Conservation (phyloP, 1,140 invertebrate species). For the Musca vetustissima region DNA sequence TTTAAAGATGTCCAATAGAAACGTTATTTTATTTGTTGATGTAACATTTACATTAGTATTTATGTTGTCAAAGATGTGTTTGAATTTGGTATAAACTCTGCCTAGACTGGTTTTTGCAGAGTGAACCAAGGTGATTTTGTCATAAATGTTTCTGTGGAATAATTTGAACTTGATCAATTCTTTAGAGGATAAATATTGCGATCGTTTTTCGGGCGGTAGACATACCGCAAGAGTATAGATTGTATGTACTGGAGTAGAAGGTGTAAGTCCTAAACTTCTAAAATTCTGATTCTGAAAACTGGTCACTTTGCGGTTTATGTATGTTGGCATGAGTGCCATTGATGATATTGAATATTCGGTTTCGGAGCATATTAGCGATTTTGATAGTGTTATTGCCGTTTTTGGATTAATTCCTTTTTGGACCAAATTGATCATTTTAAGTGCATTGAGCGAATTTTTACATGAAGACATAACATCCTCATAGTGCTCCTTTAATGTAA, state of each 20-base stretch:
- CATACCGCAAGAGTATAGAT: too few species aligned
- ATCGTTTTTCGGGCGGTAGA: too few species aligned
- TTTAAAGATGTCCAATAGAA: background rate
- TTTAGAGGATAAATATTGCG: too few species aligned
- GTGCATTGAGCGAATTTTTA: background rate
- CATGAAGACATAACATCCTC: background rate
- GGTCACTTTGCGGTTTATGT: background rate
- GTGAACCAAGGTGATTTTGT: too few species aligned
- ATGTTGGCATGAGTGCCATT: background rate
- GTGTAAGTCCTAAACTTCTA: too few species aligned
- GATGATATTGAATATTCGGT: background rate
- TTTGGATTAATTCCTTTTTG: background rate
- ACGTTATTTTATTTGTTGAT: background rate
- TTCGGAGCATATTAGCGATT: background rate
- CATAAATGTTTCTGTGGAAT: too few species aligned
- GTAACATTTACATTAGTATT: background rate
- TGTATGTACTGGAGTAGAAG: too few species aligned
- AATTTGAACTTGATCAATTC: too few species aligned
- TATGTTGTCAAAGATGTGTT: too few species aligned
- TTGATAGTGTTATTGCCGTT: background rate
- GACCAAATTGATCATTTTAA: background rate
- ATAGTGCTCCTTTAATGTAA: slow-evolving; percentile 1
- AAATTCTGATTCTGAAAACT: too few species aligned
- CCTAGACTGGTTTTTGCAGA: too few species aligned
- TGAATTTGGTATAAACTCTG: too few species aligned